These are phyloP conservation scores for Tautogolabrus adspersus DNA, from an alignment of 2,113 vertebrate species.

Conservation along the genomic window DNA sequence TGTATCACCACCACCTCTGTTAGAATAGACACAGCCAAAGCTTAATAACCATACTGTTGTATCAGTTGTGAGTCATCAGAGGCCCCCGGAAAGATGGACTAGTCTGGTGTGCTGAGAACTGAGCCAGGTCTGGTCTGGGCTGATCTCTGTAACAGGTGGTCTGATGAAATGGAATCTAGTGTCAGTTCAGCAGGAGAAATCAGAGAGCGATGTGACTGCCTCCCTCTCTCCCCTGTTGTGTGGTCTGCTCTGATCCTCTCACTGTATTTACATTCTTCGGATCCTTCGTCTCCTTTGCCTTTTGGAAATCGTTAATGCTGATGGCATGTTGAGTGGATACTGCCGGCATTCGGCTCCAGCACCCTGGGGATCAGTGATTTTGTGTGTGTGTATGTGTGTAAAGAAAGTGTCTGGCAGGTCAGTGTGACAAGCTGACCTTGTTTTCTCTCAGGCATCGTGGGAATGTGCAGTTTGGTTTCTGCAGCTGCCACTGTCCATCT, in stretches of 20 bases:
- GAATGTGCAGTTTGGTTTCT: constrained; percentile 63
- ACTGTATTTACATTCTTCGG: constrained; percentile 73
- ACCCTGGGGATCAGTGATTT: constrained; percentile 20
- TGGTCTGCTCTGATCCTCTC: constrained; percentile 68
- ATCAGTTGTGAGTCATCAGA: constrained; percentile 51
- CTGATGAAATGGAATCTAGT: constrained; percentile 57
- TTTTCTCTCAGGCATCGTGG: constrained; percentile 65
- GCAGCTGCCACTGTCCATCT: constrained; percentile 74
- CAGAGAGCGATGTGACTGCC: constrained; percentile 44
- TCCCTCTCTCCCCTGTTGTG: constrained; percentile 56
- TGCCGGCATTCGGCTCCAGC: constrained; percentile 47
- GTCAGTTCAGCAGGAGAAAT: constrained; percentile 50
- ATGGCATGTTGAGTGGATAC: constrained; percentile 62
- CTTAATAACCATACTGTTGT: constrained; percentile 21
- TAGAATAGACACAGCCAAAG: constrained; percentile 8
- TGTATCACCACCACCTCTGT: not conserved
- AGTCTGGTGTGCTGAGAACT: constrained; percentile 46
- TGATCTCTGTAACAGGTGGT: constrained; percentile 74
- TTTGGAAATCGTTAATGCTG: constrained; percentile 65
- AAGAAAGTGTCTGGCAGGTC: constrained; percentile 58
- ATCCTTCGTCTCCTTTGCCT: constrained; percentile 43
- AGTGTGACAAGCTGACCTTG: constrained; percentile 60
- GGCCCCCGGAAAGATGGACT: constrained; percentile 17
- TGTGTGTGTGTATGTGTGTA: constrained; percentile 21
- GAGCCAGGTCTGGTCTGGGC: constrained; percentile 26